These are phyloP conservation scores for Polyploca ridens DNA, from an alignment of 2,888 invertebrate genomes.

Conservation along the genomic window DNA sequence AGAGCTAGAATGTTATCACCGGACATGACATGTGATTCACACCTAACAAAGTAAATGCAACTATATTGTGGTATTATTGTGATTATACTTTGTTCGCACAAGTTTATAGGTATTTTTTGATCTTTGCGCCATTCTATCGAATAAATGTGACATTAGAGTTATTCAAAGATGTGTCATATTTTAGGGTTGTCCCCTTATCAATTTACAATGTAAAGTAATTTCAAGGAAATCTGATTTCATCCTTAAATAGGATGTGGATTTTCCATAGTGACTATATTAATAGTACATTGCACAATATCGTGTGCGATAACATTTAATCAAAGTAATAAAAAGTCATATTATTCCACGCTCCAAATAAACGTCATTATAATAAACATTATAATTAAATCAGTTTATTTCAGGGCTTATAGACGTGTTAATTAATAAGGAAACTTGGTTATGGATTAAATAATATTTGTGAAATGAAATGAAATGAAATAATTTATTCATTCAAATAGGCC, in stretches of 20 bases:
- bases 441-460: too few relatives aligned
- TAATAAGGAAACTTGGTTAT: background rate
- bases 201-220: too few relatives aligned
- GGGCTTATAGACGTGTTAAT: background rate
- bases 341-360: conserved; percentile 20
- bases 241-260: background rate
- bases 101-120: background rate
- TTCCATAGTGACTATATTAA: background rate
- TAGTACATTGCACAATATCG: background rate
- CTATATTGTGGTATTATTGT: too few relatives aligned
- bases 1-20: too few relatives aligned
- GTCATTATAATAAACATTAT: conserved; percentile 20
- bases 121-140: background rate
- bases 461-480: too few relatives aligned
- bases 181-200: too few relatives aligned
- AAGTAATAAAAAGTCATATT: conserved; percentile 26
- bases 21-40: too few relatives aligned
- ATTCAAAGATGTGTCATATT: background rate
- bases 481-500: too few relatives aligned
- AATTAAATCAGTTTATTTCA: conserved; percentile 25
- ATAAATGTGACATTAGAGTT: background rate
- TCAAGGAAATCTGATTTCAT: too few relatives aligned
- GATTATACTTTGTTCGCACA: too few relatives aligned
- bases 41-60: too few relatives aligned
- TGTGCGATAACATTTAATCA: conserved; percentile 14